These are phyloP conservation scores for Anseranas semipalmata DNA, from an alignment of 2,113 vertebrate species.

Conservation along the genomic window DNA sequence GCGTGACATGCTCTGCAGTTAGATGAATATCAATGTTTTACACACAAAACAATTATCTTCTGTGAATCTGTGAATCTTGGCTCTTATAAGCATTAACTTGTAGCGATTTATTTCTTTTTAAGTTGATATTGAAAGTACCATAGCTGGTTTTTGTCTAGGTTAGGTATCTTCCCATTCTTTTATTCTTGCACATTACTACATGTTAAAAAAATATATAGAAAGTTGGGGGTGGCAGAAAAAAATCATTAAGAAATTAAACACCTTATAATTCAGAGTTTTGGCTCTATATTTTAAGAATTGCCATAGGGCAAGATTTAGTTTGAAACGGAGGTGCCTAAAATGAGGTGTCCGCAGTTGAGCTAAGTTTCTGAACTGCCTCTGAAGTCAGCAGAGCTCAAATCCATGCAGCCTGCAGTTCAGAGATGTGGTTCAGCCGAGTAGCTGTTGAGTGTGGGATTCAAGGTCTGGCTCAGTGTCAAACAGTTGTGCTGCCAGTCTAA, in stretches of 20 bases:
- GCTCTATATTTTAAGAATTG: not conserved
- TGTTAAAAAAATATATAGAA: not conserved
- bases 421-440: not conserved
- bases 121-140: not conserved
- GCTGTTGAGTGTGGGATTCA: not conserved
- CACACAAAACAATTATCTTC: not conserved
- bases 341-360: not conserved
- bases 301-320: not conserved
- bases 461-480: not conserved
- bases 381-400: not conserved
- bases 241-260: not conserved
- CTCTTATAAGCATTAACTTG: not conserved
- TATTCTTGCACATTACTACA: not conserved
- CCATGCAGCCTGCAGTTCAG: not conserved
- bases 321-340: not conserved
- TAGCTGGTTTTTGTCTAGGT: not conserved
- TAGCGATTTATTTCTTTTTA: not conserved
- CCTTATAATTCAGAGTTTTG: not conserved
- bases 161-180: not conserved
- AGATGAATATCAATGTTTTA: not conserved
- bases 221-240: not conserved
- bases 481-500: not conserved
- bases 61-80: no score
- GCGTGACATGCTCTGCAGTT: not conserved
- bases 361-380: not conserved